Base-by-base conservation (phyloP, 2,888 invertebrate species). In the Drosophila birchii region DNA sequence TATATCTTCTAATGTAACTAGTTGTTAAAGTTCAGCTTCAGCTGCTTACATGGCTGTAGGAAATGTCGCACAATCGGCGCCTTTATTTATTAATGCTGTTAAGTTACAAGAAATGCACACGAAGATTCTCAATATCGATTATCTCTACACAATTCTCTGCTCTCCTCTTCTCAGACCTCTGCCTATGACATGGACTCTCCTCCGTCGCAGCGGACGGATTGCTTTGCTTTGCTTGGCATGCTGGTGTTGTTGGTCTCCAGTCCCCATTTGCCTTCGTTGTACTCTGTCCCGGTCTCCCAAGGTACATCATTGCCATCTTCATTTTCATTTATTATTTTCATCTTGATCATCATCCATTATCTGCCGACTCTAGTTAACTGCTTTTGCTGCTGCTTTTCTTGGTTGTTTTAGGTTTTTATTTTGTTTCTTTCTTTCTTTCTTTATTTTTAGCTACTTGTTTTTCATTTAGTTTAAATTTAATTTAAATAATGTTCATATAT, bases 401-500 rank as follows among this genome's bases (percentile, higher is more conserved):
- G 14, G 18, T 63, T 64, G 36, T 44, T 38, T 45, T 41, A 12
- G 8, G 49, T 45, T 68, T 45, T 53, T 41, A 54, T 53, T 59
- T 43, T 60, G 23, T 45, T 71, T 71, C 45, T 57, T 66, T 61
- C 23, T 57, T 66, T 61, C 23, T 45, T 49, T 69, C 41, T 62
- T 66, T 64, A 57, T 53, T 63, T 78, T 79, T 82, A 78, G 57
- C 69, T 78, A 75, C 38, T 60, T 78, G 67, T 70, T 49, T 66
- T 74, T 67, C 63, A 70, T 82, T 71, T 75, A 63, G 54, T 75
- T 75, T 62, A 63, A 78, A 75, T 80, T 80, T 86, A 88, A 86
- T 83, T 88, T 83, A 83, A 88, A 83, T 86, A 86, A 86, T 75
- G 57, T 73, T 75, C 49, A 75, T 71, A 62, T 63, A 26, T 55